Evolutionary conservation across 2,113 vertebrate species (phyloP), one percentile per base, ranked within the genome.

Genomic region (Scomber scombrus): DNA sequence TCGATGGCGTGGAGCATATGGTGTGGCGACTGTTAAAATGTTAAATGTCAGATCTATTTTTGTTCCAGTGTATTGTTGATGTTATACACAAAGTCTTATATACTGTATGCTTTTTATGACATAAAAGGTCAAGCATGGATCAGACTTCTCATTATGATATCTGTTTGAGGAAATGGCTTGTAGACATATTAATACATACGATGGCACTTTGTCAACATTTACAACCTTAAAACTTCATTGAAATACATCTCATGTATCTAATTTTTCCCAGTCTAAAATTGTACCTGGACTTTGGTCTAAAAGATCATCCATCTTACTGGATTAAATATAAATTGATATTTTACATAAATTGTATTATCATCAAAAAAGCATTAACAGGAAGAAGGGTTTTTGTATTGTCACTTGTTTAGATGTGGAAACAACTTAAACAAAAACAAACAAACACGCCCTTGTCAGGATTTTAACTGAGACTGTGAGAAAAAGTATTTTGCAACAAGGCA

Each of bases 41-140:
- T 55, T 75, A 86, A 76, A 84, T 67, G 65, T 75, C 77, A 78
- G 9, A 58, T 78, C 77, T 84, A 88, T 84, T 86, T 81, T 18
- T 26, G 55, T 56, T n/a, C 9, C 13, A 57, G 45, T 23, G 13
- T 67, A 15, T 47, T 72, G 46, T 58, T 82, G 52, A 9, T 40
- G 34, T 55, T 81, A 65, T 66, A 47, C n/a, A 71, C 26, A 72
- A 43, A 29, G 29, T 19, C 15, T 51, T 40, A n/a, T 8, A 16
- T 66, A 40, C 34, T 40, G 34, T 40, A 40, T 40, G 18, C 6
- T 16, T 19, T 29, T 56, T 47, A 8, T 12, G 13, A 19, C 2
- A 1, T 49, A n/a, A 58, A 26, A 56, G 21, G 19, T 71, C 55
- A 29, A 12, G 12, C 1, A 0, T 31, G 45, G 12, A 57, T 2